Conservation (phyloP, 1,140 invertebrate genomes). For the Aphidius gifuensis region DNA sequence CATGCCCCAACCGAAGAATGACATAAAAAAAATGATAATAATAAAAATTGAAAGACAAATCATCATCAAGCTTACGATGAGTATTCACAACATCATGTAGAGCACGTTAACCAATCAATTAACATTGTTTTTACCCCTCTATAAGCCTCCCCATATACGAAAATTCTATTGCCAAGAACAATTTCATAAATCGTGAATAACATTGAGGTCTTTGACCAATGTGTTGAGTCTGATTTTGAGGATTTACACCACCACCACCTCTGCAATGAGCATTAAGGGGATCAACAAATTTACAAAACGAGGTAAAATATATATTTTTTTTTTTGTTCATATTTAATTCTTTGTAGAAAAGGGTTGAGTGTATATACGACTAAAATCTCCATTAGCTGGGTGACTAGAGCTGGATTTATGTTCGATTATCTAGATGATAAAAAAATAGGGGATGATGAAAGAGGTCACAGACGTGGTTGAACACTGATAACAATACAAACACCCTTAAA, state of each 20-base stretch:
- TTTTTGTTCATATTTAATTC: no score
- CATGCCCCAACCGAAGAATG: no score
- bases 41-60: no score
- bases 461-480: neutral
- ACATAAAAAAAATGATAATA: no score
- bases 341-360: neutral
- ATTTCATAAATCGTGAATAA: constrained; percentile 21
- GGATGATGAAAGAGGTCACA: neutral
- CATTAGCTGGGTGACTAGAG: constrained; percentile 35
- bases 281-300: constrained; percentile 12
- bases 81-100: no score
- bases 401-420: constrained; percentile 50
- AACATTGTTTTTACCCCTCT: constrained; percentile 10
- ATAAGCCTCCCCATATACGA: neutral
- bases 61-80: no score
- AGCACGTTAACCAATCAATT: constrained; percentile 9
- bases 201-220: constrained; percentile 19
- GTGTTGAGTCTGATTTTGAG: constrained; percentile 11
- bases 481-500: no score
- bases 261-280: neutral
- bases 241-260: constrained; percentile 5
- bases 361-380: constrained; percentile 21
- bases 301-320: neutral
- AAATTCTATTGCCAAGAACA: neutral
- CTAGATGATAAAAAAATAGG: constrained; percentile 39